Evolutionary conservation across 2,113 vertebrate species (phyloP).

Genomic region (Opisthocomus hoazin): DNA sequence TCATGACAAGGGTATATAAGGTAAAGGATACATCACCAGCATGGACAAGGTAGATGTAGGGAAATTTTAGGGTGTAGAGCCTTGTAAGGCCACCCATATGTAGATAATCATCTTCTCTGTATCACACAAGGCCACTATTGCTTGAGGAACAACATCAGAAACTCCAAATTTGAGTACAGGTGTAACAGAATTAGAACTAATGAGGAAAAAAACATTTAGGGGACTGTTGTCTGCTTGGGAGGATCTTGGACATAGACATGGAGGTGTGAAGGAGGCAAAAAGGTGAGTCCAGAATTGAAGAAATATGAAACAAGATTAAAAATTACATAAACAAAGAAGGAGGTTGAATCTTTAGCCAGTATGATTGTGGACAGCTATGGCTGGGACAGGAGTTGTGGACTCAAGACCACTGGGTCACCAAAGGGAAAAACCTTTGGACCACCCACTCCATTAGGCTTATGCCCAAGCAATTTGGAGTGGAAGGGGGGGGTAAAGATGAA

Average conservation of each 20-base stretch:
- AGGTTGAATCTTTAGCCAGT: neutral
- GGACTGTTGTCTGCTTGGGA: neutral
- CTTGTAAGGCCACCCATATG: neutral
- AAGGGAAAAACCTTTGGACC: neutral
- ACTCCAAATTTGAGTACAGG: neutral
- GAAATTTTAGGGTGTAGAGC: neutral
- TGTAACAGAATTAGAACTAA: neutral
- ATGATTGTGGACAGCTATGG: neutral
- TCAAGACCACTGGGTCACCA: neutral
- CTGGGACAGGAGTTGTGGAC: neutral
- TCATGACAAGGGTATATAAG: neutral
- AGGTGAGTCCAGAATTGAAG: neutral
- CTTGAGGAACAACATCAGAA: neutral
- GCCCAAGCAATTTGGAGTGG: neutral
- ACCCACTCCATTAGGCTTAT: neutral
- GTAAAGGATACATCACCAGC: rapidly evolving
- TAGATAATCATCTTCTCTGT: neutral
- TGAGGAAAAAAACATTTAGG: neutral
- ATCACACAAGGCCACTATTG: neutral
- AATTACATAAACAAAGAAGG: neutral
- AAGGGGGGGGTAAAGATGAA: neutral
- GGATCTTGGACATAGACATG: neutral
- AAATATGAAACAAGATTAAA: neutral
- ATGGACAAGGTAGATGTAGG: neutral
- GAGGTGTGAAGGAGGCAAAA: neutral